Base-by-base conservation (phyloP, 2,797 vertebrate species). In the Silurus lanzhouensis region DNA sequence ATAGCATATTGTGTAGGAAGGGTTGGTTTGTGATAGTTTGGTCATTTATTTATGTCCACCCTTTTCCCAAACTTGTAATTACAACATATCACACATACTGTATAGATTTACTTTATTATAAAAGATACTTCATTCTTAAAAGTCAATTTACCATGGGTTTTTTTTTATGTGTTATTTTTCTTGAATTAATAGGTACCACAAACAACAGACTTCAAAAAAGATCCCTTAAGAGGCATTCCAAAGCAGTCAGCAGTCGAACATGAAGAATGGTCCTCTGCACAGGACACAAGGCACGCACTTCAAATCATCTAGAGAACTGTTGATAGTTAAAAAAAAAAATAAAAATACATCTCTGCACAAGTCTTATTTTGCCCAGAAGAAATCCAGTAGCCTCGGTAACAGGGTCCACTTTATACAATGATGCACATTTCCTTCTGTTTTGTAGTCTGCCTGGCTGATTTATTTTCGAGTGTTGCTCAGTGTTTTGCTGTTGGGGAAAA, bases 161-260 rank as follows among this genome's bases (percentile, higher is more conserved):
- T 80, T 68, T 63, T 20, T 76, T 60, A 10, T 55, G 25, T 10
- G 27, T 46, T 58, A 9, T 79, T 82, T 66, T 66, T 85, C 87
- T 84, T 92, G 85, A 85, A 71, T 0, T 93, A 97, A 96, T 94
- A 67, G 89, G 93, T 82, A 92, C 91, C 93, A 95, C 93, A 93
- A 95, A 94, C 88, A 94, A 93, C 92, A 93, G 94, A 91, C 94
- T 96, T 94, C 95, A 96, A 92, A 97, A 97, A 95, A 94, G 96
- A 88, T 97, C 94, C 91, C 89, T 93, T 64, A 94, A 92, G 92
- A 93, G 92, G 83, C 94, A 90, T 85, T 93, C 92, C 89, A 95
- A 93, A 95, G 87, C 86, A 87, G 92, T 91, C 90, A 91, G 90
- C 91, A 95, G 92, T 88, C 91, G 83, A 92, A 93, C 92, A 91